Conservation (phyloP, 1,140 invertebrate species). For the Potamilus streckersoni region DNA sequence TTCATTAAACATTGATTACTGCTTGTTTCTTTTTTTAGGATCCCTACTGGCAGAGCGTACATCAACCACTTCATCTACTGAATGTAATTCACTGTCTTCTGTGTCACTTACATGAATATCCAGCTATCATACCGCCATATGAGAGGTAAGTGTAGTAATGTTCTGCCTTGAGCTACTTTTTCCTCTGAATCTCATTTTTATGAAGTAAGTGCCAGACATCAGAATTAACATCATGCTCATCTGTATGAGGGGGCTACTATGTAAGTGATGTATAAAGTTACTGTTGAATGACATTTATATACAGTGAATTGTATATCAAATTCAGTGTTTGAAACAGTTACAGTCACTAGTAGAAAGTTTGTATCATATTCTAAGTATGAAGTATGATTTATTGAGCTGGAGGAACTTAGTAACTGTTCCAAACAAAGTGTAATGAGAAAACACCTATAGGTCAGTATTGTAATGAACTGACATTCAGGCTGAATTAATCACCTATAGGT, state of each 20-base stretch:
- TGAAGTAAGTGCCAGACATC: no score
- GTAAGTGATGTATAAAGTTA: slow-evolving; percentile 12
- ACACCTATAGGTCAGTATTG: no score
- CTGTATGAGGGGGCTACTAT: not conserved
- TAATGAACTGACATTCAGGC: no score
- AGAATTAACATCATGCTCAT: no score
- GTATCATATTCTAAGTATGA: not conserved
- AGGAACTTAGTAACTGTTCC: no score
- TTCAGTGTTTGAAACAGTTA: not conserved
- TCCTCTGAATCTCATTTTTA: not conserved
- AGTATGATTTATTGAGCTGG: not conserved
- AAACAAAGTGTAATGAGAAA: no score
- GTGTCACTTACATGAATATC: slow-evolving; percentile 49
- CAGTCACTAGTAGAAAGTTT: not conserved
- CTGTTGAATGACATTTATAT: slow-evolving; percentile 42
- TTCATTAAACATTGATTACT: not conserved
- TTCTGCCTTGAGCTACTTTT: not conserved
- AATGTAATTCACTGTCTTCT: slow-evolving; percentile 59
- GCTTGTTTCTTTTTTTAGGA: slow-evolving; percentile 52
- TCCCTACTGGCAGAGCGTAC: slow-evolving; percentile 56
- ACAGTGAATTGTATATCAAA: no score
- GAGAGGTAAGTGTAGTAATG: slow-evolving; percentile 54
- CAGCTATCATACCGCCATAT: slow-evolving; percentile 44
- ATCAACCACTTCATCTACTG: slow-evolving; percentile 64
- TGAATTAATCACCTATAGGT: no score